Evolutionary conservation across 64 coral and sea anemone genomes (phyloP).

Genomic region (Stichodactyla helianthus): DNA sequence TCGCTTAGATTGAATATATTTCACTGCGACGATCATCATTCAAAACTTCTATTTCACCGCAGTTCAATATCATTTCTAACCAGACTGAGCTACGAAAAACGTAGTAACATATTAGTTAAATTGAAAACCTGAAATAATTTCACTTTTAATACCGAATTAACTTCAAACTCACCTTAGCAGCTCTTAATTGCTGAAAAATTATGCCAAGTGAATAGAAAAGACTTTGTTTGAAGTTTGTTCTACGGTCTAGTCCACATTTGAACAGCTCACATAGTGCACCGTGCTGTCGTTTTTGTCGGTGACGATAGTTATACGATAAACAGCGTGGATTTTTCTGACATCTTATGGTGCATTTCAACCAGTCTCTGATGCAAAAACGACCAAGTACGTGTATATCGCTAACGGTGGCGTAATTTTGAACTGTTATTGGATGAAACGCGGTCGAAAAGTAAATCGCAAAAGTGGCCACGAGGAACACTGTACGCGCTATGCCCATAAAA

Average conservation of each 20-base stretch:
- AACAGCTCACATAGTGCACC: background rate
- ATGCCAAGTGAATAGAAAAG: background rate
- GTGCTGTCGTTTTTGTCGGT: background rate
- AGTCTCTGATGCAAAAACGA: background rate
- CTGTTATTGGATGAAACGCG: background rate
- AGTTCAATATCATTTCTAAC: too few relatives aligned
- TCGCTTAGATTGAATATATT: too few relatives aligned
- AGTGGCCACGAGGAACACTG: background rate
- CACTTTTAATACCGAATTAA: too few relatives aligned
- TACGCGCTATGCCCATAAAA: background rate
- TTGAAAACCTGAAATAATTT: too few relatives aligned
- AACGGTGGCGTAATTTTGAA: background rate
- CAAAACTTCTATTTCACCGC: too few relatives aligned
- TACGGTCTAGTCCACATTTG: background rate
- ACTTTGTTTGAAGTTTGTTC: background rate
- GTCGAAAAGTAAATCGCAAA: background rate
- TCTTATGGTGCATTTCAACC: background rate
- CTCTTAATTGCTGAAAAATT: background rate
- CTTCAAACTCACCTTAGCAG: background rate
- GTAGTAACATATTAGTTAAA: too few relatives aligned
- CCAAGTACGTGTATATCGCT: background rate
- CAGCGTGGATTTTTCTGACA: background rate
- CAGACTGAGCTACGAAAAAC: too few relatives aligned
- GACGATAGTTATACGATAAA: slow-evolving; percentile 2
- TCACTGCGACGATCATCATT: too few relatives aligned